Conservation (phyloP, 2,797 vertebrate genomes). For the Sus cebifrons region DNA sequence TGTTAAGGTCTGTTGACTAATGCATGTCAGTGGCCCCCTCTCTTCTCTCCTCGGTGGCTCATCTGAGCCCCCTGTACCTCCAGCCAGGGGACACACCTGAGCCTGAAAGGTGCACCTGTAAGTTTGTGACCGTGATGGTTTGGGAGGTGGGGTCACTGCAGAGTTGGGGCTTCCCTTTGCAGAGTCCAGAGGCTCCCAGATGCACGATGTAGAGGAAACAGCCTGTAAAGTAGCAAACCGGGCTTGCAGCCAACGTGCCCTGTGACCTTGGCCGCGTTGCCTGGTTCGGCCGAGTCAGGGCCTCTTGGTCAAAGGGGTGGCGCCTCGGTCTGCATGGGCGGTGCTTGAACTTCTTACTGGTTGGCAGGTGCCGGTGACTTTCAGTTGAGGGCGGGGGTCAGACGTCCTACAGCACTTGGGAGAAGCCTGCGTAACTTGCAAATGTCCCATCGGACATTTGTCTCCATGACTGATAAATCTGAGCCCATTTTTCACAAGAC, state of each 20-base stretch:
- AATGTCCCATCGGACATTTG: not conserved
- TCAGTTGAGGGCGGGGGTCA: not conserved
- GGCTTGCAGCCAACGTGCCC: not conserved
- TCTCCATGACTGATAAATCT: not conserved
- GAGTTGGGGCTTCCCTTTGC: not conserved
- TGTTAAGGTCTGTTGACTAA: not conserved
- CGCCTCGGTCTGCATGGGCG: not conserved
- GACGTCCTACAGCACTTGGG: not conserved
- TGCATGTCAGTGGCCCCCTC: accelerated
- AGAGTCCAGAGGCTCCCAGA: not conserved
- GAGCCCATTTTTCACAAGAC: not conserved
- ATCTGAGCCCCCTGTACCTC: not conserved
- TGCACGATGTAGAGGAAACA: not conserved
- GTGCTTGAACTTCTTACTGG: not conserved
- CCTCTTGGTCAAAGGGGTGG: not conserved
- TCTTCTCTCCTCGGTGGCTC: not conserved
- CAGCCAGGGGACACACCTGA: not conserved
- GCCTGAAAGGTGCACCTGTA: not conserved
- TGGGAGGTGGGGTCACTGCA: accelerated
- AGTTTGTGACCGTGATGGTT: too few relatives aligned
- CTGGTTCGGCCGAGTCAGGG: not conserved
- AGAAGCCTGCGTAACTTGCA: not conserved
- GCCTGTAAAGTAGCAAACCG: not conserved
- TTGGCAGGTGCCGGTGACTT: not conserved
- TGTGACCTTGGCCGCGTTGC: not conserved